These are phyloP conservation scores for Sebastes schlegelii DNA, from an alignment of 2,113 vertebrate genomes.

Conservation along the genomic window DNA sequence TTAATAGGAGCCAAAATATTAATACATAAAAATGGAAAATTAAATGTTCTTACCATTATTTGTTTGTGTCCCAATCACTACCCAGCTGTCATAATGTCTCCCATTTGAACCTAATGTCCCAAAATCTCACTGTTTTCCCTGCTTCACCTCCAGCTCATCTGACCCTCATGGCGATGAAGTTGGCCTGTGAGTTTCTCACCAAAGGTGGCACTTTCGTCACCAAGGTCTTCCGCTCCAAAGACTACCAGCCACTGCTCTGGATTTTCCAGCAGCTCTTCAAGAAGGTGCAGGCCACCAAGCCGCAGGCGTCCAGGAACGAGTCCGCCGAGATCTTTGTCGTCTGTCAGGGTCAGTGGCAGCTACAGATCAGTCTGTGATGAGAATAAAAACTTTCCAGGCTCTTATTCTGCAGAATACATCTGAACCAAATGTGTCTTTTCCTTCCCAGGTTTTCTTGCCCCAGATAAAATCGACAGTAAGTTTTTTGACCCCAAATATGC, in stretches of 20 bases:
- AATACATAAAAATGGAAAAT: neutral
- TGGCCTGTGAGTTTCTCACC: conserved; percentile 93
- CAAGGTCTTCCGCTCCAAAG: conserved; percentile 96
- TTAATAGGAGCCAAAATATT: neutral
- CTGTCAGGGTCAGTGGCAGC: conserved; percentile 89
- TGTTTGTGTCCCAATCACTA: neutral
- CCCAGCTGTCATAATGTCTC: neutral
- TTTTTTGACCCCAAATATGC: conserved; percentile 98
- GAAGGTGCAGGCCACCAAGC: conserved; percentile 96
- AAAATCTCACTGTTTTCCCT: neutral
- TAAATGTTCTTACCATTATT: neutral
- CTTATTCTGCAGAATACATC: neutral
- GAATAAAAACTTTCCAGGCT: no score
- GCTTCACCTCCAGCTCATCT: conserved; percentile 86
- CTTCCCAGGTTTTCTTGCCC: conserved; percentile 91
- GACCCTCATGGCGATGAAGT: conserved; percentile 93
- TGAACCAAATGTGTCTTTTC: neutral
- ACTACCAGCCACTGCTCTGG: conserved; percentile 97
- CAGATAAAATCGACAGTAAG: conserved; percentile 95
- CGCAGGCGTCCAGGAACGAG: conserved; percentile 95
- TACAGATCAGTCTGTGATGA: neutral
- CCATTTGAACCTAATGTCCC: neutral
- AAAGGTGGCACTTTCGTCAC: conserved; percentile 96
- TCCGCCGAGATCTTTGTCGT: conserved; percentile 98
- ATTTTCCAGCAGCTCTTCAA: conserved; percentile 98